Percentiles rank a stretch among this genome's conserved stretches.
These are phyloP conservation scores for Ploceus nigricollis DNA, from an alignment of 2,113 vertebrate species.

Conservation along the genomic window DNA sequence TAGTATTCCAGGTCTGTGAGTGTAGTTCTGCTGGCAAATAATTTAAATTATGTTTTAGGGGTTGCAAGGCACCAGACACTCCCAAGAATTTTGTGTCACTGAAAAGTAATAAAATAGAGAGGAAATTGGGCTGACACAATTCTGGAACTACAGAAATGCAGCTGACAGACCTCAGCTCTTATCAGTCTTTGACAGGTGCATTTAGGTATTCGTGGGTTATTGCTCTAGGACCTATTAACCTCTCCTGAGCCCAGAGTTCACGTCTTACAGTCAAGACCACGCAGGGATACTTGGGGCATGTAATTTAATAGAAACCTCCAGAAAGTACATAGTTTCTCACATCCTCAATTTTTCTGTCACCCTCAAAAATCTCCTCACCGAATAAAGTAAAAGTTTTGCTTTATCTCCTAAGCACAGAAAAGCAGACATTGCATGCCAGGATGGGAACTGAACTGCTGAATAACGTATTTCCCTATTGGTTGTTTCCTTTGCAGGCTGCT, in stretches of 20 bases:
- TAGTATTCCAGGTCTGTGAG: background rate
- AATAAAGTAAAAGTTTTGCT: background rate
- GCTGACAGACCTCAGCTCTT: background rate
- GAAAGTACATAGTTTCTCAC: background rate
- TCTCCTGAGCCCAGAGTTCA: background rate
- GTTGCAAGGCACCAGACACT: background rate
- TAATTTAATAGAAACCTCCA: background rate
- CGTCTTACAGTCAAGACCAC: background rate
- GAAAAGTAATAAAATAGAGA: slow-evolving; percentile 16
- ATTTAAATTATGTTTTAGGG: background rate
- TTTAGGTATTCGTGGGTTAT: background rate
- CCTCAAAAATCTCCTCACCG: background rate
- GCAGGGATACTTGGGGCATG: background rate
- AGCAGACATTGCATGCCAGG: background rate
- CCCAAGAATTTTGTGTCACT: background rate
- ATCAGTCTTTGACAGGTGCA: slow-evolving; percentile 5
- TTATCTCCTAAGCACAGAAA: background rate
- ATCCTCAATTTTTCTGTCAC: background rate
- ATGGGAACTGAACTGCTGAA: background rate
- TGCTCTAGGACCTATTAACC: slow-evolving; percentile 1
- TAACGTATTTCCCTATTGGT: background rate
- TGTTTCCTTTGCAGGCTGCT: background rate
- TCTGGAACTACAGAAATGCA: slow-evolving; percentile 9
- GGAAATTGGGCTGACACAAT: slow-evolving; percentile 20
- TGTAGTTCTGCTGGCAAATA: background rate